Evolutionary conservation across 2,797 vertebrate genomes (phyloP).

Genomic region (Otolemur crassicaudatus): DNA sequence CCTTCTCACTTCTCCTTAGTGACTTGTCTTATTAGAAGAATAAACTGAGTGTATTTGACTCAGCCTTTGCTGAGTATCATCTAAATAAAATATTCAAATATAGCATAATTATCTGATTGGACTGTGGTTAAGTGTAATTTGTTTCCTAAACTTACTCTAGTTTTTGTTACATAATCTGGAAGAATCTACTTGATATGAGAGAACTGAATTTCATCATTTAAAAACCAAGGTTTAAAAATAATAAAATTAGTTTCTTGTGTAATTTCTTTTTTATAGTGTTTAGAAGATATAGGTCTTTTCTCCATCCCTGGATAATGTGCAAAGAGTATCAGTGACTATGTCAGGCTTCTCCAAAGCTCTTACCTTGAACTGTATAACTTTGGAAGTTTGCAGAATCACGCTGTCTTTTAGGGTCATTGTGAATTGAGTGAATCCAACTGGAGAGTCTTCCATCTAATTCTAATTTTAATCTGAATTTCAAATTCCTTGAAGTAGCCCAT

Average conservation of each 20-base stretch:
- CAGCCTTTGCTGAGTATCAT: not conserved
- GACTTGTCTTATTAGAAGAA: not conserved
- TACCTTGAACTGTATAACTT: not conserved
- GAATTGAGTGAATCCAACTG: not conserved
- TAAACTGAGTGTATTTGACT: not conserved
- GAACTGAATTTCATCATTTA: conserved; percentile 53
- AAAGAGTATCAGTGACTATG: not conserved
- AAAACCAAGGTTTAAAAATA: conserved; percentile 7
- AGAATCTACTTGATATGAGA: not conserved
- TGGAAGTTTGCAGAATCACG: not conserved
- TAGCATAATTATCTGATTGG: not conserved
- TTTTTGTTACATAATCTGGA: conserved; percentile 33
- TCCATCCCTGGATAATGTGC: not conserved
- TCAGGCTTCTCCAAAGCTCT: not conserved
- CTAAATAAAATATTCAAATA: conserved; percentile 47
- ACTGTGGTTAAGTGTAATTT: conserved; percentile 11
- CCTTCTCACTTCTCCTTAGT: not conserved
- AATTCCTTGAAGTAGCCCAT: not conserved
- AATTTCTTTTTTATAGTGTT: not conserved
- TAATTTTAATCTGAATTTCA: conserved; percentile 19
- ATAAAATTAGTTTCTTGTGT: not conserved
- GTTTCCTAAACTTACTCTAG: conserved; percentile 21
- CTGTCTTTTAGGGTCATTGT: not conserved
- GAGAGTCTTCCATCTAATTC: not conserved
- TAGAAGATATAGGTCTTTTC: not conserved